Conservation (phyloP, 2,797 vertebrate genomes). For the Monodelphis domestica region DNA sequence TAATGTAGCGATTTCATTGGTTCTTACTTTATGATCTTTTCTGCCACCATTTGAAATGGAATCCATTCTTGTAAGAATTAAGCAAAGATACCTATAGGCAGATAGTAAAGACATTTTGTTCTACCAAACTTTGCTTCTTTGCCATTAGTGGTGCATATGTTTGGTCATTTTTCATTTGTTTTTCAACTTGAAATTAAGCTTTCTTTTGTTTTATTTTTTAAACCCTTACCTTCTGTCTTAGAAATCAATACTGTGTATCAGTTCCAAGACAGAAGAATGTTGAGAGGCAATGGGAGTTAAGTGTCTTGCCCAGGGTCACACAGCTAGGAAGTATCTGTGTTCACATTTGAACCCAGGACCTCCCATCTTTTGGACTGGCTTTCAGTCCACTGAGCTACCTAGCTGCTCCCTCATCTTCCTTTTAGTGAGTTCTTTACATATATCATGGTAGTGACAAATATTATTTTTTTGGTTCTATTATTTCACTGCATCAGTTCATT, state of each 20-base stretch:
- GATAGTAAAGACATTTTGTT: not conserved
- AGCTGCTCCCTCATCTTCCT: too few relatives aligned
- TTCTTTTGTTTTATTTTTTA: too few relatives aligned
- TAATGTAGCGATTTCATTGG: not conserved
- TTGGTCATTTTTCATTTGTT: not conserved
- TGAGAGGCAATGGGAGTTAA: too few relatives aligned
- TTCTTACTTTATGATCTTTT: not conserved
- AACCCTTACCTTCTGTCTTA: too few relatives aligned
- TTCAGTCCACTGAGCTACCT: too few relatives aligned
- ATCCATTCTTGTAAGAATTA: not conserved
- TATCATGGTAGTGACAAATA: not conserved
- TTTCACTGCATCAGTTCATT: not conserved
- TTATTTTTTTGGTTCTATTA: not conserved
- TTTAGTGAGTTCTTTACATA: not conserved
- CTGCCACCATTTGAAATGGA: not conserved
- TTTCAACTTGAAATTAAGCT: not conserved
- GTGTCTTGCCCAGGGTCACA: too few relatives aligned
- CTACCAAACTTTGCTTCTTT: not conserved
- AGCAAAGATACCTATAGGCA: not conserved
- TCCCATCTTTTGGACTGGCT: too few relatives aligned
- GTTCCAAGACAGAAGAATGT: too few relatives aligned
- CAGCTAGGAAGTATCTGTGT: too few relatives aligned
- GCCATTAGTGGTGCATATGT: not conserved
- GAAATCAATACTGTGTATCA: too few relatives aligned
- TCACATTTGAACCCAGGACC: too few relatives aligned